Percentiles rank a stretch among this genome's conserved stretches.
These are phyloP conservation scores for Malurus elegans DNA, from an alignment of 2,113 vertebrate species.

Conservation along the genomic window DNA sequence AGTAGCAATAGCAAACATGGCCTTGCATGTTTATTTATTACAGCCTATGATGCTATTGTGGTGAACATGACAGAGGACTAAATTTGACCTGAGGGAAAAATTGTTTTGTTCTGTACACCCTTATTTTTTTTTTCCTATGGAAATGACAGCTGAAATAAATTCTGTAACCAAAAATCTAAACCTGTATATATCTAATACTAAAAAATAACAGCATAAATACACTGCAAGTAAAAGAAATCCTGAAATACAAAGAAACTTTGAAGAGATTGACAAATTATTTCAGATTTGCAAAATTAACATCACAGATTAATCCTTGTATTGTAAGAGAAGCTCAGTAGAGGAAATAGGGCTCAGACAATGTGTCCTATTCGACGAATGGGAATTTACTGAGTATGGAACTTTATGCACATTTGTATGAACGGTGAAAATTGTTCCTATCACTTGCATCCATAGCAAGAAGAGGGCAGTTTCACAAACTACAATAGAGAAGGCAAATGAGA, in stretches of 20 bases:
- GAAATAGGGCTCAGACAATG: background rate
- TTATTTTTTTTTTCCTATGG: background rate
- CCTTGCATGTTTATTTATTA: background rate
- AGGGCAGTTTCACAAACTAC: background rate
- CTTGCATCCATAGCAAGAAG: background rate
- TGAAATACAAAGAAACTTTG: background rate
- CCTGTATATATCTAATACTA: background rate
- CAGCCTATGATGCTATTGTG: background rate
- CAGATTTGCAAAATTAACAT: background rate
- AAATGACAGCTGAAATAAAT: background rate
- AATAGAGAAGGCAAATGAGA: background rate
- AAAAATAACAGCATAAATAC: background rate
- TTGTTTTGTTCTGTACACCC: background rate
- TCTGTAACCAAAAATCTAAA: background rate
- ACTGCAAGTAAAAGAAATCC: background rate
- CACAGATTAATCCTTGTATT: background rate
- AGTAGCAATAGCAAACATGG: background rate
- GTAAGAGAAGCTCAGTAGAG: background rate
- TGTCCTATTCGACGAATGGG: background rate
- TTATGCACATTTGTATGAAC: background rate
- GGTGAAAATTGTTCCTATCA: background rate
- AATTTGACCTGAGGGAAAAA: background rate
- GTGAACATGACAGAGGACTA: background rate
- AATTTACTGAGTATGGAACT: background rate
- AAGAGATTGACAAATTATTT: background rate